Evolutionary conservation across 2,888 invertebrate genomes (phyloP).

Genomic region (Watsonalla binaria): DNA sequence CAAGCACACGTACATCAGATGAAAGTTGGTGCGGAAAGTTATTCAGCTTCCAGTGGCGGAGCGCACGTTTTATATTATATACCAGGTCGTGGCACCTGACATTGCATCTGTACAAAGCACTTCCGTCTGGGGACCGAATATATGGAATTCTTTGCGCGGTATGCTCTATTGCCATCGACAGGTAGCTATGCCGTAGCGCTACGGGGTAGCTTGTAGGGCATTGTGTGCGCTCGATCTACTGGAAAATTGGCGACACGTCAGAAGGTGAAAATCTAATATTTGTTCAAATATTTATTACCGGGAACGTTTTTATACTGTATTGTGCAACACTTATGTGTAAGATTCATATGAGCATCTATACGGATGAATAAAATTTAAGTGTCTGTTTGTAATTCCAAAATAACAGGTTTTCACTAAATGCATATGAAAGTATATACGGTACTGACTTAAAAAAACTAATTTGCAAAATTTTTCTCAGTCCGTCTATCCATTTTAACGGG

Average conservation of each 20-base stretch:
- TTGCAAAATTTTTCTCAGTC: too few species aligned
- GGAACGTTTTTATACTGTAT: too few species aligned
- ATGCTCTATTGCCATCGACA: background rate
- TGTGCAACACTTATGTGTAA: too few species aligned
- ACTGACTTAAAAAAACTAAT: too few species aligned
- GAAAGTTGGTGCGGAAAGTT: constrained; percentile 28
- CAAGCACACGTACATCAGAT: constrained; percentile 23
- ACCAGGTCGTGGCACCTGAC: constrained; percentile 33
- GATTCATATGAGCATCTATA: too few species aligned
- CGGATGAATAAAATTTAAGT: too few species aligned
- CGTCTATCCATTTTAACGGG: too few species aligned
- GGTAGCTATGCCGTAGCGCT: background rate
- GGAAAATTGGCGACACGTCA: background rate
- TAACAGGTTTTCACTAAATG: too few species aligned
- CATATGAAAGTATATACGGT: too few species aligned
- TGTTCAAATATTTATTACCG: background rate
- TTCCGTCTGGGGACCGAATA: constrained; percentile 16
- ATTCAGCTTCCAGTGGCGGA: constrained; percentile 21
- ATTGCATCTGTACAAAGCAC: constrained; percentile 33
- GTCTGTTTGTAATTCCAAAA: too few species aligned
- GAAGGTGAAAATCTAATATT: background rate
- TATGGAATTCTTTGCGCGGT: constrained; percentile 9
- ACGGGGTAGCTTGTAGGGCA: background rate
- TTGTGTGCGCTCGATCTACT: background rate
- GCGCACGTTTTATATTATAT: constrained; percentile 43